These are phyloP conservation scores for Ictalurus furcatus DNA, from an alignment of 2,113 vertebrate genomes.

Conservation along the genomic window DNA sequence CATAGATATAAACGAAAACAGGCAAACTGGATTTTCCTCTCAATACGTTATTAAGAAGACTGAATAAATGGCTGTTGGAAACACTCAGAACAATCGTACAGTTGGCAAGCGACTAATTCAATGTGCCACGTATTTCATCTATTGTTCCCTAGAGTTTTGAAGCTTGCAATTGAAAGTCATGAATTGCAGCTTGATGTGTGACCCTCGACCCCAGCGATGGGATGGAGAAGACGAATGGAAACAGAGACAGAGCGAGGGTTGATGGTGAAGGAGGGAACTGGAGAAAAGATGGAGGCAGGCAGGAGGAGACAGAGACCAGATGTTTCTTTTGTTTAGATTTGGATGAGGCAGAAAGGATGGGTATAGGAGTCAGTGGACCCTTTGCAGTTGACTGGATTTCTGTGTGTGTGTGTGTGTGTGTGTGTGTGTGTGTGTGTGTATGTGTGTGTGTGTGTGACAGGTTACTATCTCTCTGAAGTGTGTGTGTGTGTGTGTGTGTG, in stretches of 20 bases:
- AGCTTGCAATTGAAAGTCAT: background rate
- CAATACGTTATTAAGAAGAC: no score
- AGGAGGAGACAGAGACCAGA: slow-evolving; percentile 74
- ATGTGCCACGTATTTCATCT: no score
- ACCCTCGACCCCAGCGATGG: slow-evolving; percentile 43
- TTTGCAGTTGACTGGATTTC: slow-evolving; percentile 64
- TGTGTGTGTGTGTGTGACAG: background rate
- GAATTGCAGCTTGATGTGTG: slow-evolving; percentile 5
- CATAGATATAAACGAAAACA: no score
- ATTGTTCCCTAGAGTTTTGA: no score
- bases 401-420: slow-evolving; percentile 9
- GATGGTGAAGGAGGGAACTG: slow-evolving; percentile 54
- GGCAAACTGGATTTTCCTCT: no score
- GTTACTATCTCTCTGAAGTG: background rate
- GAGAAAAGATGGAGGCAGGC: slow-evolving; percentile 52
- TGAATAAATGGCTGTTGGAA: no score
- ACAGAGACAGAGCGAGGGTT: slow-evolving; percentile 49
- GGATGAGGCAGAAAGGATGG: slow-evolving; percentile 74
- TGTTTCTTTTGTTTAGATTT: slow-evolving; percentile 83
- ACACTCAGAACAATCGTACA: no score
- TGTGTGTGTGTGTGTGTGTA: background rate
- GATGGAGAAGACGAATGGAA: slow-evolving; percentile 59
- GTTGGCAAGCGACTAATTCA: no score
- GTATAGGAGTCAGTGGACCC: slow-evolving; percentile 74
- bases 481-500: background rate